These are phyloP conservation scores for Digitonthophagus gazella DNA, from an alignment of 2,888 invertebrate genomes.

Conservation along the genomic window DNA sequence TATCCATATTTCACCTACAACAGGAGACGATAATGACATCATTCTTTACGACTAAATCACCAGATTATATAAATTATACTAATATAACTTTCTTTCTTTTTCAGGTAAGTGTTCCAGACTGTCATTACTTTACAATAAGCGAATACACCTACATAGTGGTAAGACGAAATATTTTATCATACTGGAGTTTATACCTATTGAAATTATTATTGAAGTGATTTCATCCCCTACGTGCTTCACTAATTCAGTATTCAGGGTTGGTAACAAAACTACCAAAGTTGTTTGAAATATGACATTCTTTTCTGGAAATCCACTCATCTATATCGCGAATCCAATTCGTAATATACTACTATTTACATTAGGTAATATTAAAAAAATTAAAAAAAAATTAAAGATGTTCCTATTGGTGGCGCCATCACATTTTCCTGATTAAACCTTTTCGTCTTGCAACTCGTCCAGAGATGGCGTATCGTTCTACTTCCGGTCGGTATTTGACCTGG, in stretches of 20 bases:
- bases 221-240: background rate
- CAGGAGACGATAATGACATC: no score
- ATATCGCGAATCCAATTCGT: background rate
- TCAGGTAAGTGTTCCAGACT: slow-evolving; percentile 17
- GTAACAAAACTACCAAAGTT: background rate
- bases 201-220: no score
- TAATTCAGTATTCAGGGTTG: background rate
- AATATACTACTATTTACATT: background rate
- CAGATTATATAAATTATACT: background rate
- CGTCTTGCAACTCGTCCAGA: slow-evolving; percentile 29
- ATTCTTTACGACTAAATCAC: no score
- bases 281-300: no score
- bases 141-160: background rate
- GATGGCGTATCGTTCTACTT: slow-evolving; percentile 36
- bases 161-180: background rate
- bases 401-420: slow-evolving; percentile 21
- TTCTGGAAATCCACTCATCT: background rate
- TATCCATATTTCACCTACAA: no score
- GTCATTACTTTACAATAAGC: background rate
- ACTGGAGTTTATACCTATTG: no score
- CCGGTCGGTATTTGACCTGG: slow-evolving; percentile 33
- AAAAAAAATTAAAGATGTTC: background rate
- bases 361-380: no score
- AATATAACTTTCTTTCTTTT: slow-evolving; percentile 15
- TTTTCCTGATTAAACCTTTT: slow-evolving; percentile 17